A percentile compares a stretch with the other conserved stretches of the same genome.
phyloP scores from a whole-genome alignment of 2,888 invertebrate species.

The Geophilus truncorum region DNA sequence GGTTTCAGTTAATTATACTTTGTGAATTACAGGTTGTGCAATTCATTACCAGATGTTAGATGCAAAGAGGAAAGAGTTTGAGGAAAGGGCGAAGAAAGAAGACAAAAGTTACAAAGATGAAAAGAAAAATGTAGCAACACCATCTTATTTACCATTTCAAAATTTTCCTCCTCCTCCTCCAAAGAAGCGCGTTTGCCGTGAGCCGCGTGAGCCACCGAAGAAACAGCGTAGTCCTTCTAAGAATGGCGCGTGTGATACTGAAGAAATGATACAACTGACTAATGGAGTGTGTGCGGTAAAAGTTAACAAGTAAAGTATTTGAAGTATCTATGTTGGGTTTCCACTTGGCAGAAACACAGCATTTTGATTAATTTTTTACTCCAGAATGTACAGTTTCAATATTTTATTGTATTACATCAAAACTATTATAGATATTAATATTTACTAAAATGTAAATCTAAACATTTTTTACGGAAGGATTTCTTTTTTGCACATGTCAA shows the following conservation, averaged over 20 bases:
- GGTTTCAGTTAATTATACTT: not conserved
- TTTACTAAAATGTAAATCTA: too few species aligned
- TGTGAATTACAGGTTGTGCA: not conserved
- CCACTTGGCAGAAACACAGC: too few species aligned
- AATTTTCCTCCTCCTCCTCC: not conserved
- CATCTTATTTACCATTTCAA: not conserved
- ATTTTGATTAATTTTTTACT: too few species aligned
- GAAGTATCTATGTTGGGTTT: too few species aligned
- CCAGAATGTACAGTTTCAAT: too few species aligned
- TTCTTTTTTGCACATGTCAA: too few species aligned
- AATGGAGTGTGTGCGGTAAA: not conserved
- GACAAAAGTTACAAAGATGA: not conserved
- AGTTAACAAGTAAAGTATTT: not conserved
- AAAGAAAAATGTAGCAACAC: not conserved
- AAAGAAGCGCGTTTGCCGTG: not conserved
- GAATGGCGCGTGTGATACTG: too few species aligned
- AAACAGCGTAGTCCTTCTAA: too few species aligned
- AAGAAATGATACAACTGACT: not conserved
- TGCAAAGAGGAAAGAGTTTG: not conserved
- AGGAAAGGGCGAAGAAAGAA: not conserved
- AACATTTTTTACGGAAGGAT: too few species aligned
- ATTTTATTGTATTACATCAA: too few species aligned
- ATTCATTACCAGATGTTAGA: not conserved
- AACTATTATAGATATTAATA: too few species aligned
- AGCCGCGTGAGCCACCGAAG: not conserved